Conservation (phyloP, 1,140 invertebrate genomes). For the Semibalanus balanoides region DNA sequence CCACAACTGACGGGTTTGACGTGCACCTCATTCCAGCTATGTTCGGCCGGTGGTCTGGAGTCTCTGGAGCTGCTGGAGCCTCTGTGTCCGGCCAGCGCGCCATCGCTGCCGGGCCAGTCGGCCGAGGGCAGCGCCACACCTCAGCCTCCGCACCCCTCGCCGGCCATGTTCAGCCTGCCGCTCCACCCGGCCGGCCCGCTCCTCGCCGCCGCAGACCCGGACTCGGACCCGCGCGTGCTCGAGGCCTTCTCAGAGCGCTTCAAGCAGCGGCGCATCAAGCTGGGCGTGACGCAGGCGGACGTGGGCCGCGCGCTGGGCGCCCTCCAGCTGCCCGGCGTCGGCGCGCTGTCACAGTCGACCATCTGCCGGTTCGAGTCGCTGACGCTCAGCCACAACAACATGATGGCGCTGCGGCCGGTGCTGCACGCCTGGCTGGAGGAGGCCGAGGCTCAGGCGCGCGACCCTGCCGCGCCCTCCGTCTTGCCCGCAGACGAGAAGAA, state of each 20-base stretch:
- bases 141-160: not conserved
- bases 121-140: not conserved
- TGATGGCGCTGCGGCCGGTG: constrained; percentile 99
- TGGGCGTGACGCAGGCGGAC: constrained; percentile 96
- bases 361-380: constrained; percentile 97
- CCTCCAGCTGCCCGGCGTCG: constrained; percentile 95
- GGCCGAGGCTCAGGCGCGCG: constrained; percentile 86
- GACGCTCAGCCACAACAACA: constrained; percentile 98
- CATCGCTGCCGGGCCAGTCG: not conserved
- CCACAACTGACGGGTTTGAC: too few relatives aligned
- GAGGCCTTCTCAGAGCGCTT: constrained; percentile 98
- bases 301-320: constrained; percentile 96
- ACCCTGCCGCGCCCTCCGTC: constrained; percentile 79
- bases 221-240: constrained; percentile 89
- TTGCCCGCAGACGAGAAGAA: constrained; percentile 92
- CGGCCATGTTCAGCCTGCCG: not conserved
- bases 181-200: constrained; percentile 43
- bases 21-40: not conserved
- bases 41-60: not conserved
- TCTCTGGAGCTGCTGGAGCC: not conserved
- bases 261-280: constrained; percentile 94
- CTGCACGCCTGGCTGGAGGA: constrained; percentile 98
- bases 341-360: constrained; percentile 93
- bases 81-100: not conserved
- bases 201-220: constrained; percentile 44